These are phyloP conservation scores for Sebastes schlegelii DNA, from an alignment of 2,113 vertebrate species.

Conservation along the genomic window DNA sequence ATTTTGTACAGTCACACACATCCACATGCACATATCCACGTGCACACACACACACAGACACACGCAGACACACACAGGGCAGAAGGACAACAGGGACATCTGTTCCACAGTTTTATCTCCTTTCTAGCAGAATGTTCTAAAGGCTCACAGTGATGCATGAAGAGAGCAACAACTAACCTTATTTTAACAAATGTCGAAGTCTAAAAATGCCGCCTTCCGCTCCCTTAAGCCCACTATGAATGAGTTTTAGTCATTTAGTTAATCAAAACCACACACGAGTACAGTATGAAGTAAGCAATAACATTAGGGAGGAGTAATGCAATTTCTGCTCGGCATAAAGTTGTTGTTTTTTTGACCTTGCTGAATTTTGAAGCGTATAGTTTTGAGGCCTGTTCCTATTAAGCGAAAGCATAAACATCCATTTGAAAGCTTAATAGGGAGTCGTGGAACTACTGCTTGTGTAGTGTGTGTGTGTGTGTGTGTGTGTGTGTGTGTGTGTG, in stretches of 20 bases:
- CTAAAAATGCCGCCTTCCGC: slow-evolving; percentile 35
- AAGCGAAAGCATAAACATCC: slow-evolving; percentile 73
- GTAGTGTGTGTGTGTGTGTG: slow-evolving; percentile 38
- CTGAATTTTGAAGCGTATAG: slow-evolving; percentile 30
- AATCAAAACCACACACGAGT: slow-evolving; percentile 54
- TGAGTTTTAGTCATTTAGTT: slow-evolving; percentile 57
- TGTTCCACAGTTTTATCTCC: slow-evolving; percentile 67
- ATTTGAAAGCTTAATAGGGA: slow-evolving; percentile 77
- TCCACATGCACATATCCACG: not conserved
- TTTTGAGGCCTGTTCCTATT: slow-evolving; percentile 58
- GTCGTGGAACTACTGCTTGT: slow-evolving; percentile 56
- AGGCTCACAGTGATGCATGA: slow-evolving; percentile 48
- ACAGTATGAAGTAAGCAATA: slow-evolving; percentile 52
- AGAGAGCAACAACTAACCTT: slow-evolving; percentile 47
- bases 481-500: slow-evolving; percentile 36
- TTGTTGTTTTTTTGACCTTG: slow-evolving; percentile 45
- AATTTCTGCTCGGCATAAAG: slow-evolving; percentile 38
- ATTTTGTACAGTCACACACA: slow-evolving; percentile 35
- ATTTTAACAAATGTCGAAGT: slow-evolving; percentile 41
- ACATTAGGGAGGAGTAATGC: slow-evolving; percentile 18
- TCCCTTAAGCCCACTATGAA: slow-evolving; percentile 32
- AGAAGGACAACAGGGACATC: slow-evolving; percentile 71
- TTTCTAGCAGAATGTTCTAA: slow-evolving; percentile 53
- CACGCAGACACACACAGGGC: slow-evolving; percentile 23
- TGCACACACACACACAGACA: not conserved